Base-by-base conservation (phyloP, 2,797 vertebrate species). In the Pantherophis alleghaniensis region DNA sequence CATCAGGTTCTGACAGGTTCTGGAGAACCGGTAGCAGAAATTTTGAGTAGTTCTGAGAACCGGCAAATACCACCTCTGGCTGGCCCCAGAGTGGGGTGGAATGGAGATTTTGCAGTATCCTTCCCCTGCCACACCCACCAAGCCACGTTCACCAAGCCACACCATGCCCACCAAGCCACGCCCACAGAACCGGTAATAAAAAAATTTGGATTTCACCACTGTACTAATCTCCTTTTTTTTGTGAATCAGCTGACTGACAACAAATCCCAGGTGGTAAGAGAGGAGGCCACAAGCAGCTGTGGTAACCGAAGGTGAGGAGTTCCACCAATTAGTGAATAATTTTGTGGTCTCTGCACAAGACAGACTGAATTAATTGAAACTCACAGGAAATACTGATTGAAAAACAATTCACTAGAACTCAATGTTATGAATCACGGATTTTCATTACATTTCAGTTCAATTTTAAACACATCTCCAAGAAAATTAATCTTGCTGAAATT, bases 401-500 rank as follows among this genome's bases (percentile, higher is more conserved):
- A 63, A 37, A 93, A 86, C 18, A 24, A 22, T 63, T 56, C 22
- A 13, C 18, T 55, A 88, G 87, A 91, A 93, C 14, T 56, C 57
- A 63, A 32, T 32, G 83, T 86, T 60, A 63, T 66, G 32, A 56
- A 88, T 89, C n/a, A 88, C 6, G 26, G 16, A 89, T 51, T 18
- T 47, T 59, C 86, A 26, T 61, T 89, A 26, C 47, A 22, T 88
- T 91, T 61, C 86, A 16, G 22, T 66, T 32, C 61, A 56, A 61
- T 18, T 87, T n/a, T 61, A 55, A 91, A 56, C 12, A 42, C 57
- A 63, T 89, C 66, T 86, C 66, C 12, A 55, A 16, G 66, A 74
- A 89, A 74, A 69, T 91, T 55, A 63, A 91, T 55, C 28, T 87
- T 61, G 86, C 16, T 63, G 93, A 86, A 93, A 93, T 56, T 66